Base-by-base conservation (phyloP, 2,888 invertebrate genomes). In the Epirrhoe alternata region DNA sequence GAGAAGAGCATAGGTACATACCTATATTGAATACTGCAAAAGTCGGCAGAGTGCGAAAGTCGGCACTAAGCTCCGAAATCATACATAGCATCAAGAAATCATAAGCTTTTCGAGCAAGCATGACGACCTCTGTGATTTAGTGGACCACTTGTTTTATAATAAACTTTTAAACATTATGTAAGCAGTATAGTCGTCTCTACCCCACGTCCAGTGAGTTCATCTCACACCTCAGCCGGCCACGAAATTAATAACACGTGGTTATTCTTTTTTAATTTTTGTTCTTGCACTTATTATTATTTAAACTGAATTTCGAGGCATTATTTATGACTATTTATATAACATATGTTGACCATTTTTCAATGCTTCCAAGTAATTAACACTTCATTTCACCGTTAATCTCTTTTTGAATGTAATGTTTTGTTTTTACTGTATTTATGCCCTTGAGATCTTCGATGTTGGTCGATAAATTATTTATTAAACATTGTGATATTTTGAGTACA, bases 291-390 rank as follows among this genome's bases (percentile, higher is more conserved):
- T 92, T 92, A 92, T 92, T 92, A 91, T 89, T 93, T 92, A 92
- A 92, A 91, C 92, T 91, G 90, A 90, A 91, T 90, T 90, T 89
- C 87, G 88, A 88, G 84, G 70, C 80, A 84, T 90, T 92, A 92
- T 92, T 93, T 93, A 92, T 92, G 87, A 89, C 87, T 93, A 92
- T 92, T 93, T 92, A 92, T 92, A 92, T 92, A 92, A 92, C 90
- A 88, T 92, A 93, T 92, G 92, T 89, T 90, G 90, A 91, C 89
- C 91, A 92, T 93, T 92, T 91, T 90, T 93, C 92, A 92, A 92
- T 92, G 92, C 91, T 87, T 89, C 89, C 85, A 89, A 85, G 89
- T 89, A 90, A 93, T 93, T 93, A 93, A 92, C 93, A 93, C 93
- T 93, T 92, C 90, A 92, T 92, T 91, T 88, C 86, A 83, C 79